Evolutionary conservation across 2,888 invertebrate genomes (phyloP).

Genomic region (Tetropium fuscum): DNA sequence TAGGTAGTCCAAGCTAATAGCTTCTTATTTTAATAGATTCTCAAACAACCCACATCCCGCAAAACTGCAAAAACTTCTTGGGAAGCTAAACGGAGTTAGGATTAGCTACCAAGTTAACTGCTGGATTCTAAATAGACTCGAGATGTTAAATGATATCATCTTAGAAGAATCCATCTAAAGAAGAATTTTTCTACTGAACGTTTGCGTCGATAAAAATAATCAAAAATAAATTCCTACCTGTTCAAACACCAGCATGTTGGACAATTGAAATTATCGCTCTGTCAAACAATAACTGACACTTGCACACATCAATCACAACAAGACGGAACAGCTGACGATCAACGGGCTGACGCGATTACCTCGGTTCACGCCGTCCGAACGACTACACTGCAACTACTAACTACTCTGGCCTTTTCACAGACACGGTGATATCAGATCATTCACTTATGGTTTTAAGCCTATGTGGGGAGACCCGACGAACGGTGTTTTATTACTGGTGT

Average conservation of each 20-base stretch:
- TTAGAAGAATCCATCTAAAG: too few relatives aligned
- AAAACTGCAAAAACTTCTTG: too few relatives aligned
- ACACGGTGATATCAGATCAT: conserved; percentile 53
- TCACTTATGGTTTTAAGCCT: conserved; percentile 47
- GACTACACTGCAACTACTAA: conserved; percentile 38
- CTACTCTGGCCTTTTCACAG: conserved; percentile 38
- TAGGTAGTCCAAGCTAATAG: too few relatives aligned
- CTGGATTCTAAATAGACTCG: too few relatives aligned
- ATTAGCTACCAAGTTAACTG: too few relatives aligned
- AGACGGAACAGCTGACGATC: conserved; percentile 36
- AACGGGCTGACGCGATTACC: conserved; percentile 22
- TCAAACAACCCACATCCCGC: too few relatives aligned
- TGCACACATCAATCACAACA: conserved; percentile 43
- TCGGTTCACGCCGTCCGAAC: conserved; percentile 20
- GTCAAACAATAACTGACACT: conserved; percentile 39
- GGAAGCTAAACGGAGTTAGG: too few relatives aligned
- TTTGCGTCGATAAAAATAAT: too few relatives aligned
- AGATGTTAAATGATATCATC: too few relatives aligned
- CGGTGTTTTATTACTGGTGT: conserved; percentile 14
- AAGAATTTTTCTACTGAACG: too few relatives aligned
- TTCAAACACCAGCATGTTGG: conserved; percentile 52
- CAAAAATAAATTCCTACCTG: conserved; percentile 37
- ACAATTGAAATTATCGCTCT: conserved; percentile 28
- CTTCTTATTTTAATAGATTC: too few relatives aligned
- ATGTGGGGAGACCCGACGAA: conserved; percentile 43